phyloP scores from a whole-genome alignment of 2,113 vertebrate species.

The Halichoeres trimaculatus region DNA sequence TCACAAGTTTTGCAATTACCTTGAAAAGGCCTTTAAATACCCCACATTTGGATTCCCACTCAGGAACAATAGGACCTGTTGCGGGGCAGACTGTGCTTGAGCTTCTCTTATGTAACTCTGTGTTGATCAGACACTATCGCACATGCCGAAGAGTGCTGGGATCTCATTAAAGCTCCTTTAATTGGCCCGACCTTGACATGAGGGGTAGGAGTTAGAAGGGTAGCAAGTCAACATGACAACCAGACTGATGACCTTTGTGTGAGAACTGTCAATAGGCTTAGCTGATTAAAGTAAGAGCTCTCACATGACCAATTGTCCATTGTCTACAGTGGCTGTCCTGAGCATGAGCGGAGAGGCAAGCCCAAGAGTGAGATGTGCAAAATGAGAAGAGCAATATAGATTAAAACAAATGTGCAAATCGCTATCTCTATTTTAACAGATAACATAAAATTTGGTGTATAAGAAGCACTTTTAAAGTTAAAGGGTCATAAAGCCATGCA shows the following conservation, averaged over 20 bases:
- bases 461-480: too few relatives aligned
- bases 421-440: too few relatives aligned
- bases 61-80: constrained; percentile 25
- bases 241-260: constrained; percentile 14
- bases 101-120: constrained; percentile 19
- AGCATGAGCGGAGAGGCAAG: neutral
- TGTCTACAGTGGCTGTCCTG: neutral
- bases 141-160: neutral
- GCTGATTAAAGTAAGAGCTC: constrained; percentile 10
- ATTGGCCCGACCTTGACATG: constrained; percentile 32
- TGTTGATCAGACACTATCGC: constrained; percentile 9
- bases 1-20: neutral
- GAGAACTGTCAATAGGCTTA: constrained; percentile 32
- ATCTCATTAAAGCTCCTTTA: constrained; percentile 49
- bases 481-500: too few relatives aligned
- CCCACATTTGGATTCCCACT: neutral
- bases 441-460: too few relatives aligned
- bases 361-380: neutral
- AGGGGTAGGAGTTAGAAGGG: neutral
- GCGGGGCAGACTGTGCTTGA: constrained; percentile 25
- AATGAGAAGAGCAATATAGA: neutral
- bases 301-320: neutral
- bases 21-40: neutral
- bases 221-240: constrained; percentile 16
- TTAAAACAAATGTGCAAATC: too few relatives aligned